These are phyloP conservation scores for Lasioglossum pauxillum DNA, from an alignment of 2,888 invertebrate species.

Conservation along the genomic window DNA sequence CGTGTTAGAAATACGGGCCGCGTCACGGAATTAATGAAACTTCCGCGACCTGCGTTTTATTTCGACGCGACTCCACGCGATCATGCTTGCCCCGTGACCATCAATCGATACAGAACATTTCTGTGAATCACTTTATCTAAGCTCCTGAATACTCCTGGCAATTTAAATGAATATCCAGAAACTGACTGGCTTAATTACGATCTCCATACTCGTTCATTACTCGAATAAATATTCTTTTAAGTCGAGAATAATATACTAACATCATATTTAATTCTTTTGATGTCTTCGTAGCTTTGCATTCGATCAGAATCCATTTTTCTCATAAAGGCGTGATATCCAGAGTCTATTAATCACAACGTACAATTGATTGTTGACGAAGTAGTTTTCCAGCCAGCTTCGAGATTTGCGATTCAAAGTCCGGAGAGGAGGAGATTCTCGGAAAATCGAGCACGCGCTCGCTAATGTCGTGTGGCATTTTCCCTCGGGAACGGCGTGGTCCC, in stretches of 20 bases:
- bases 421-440: neutral
- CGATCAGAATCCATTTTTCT: neutral
- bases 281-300: no score
- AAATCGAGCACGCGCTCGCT: neutral
- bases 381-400: neutral
- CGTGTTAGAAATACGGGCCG: constrained; percentile 24
- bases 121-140: neutral
- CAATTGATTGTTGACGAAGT: neutral
- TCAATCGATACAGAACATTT: neutral
- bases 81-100: neutral
- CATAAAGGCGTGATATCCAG: neutral
- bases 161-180: no score
- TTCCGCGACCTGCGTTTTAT: neutral
- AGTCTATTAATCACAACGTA: neutral
- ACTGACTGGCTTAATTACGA: no score
- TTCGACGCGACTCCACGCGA: neutral
- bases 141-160: no score
- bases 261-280: no score
- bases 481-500: neutral
- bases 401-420: neutral
- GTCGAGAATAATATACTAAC: no score
- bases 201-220: no score
- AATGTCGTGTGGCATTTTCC: neutral
- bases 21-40: constrained; percentile 42
- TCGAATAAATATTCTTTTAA: no score